phyloP scores from a whole-genome alignment of 2,113 vertebrate species.

The Motacilla tschutschensis region DNA sequence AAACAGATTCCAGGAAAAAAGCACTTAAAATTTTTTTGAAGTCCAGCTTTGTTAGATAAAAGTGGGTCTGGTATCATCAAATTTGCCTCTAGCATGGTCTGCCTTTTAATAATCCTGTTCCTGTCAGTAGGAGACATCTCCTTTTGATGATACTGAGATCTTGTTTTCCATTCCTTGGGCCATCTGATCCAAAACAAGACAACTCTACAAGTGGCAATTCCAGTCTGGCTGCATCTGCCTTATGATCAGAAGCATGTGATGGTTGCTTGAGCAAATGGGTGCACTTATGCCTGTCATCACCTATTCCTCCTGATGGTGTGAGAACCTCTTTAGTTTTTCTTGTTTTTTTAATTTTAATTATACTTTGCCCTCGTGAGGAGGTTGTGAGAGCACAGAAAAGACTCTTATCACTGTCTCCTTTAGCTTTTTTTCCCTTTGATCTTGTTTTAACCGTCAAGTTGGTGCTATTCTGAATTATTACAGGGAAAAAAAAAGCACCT shows the following conservation, averaged over 20 bases:
- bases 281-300: not conserved
- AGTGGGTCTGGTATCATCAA: not conserved
- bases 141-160: not conserved
- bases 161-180: not conserved
- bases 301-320: not conserved
- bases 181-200: not conserved
- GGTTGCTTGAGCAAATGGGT: not conserved
- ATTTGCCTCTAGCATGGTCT: not conserved
- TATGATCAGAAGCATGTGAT: not conserved
- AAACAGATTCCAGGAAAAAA: not conserved
- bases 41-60: not conserved
- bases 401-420: not conserved
- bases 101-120: not conserved
- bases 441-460: not conserved
- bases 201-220: not conserved
- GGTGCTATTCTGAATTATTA: not conserved
- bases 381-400: not conserved
- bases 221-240: not conserved
- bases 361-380: fast-evolving
- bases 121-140: not conserved
- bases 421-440: not conserved
- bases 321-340: not conserved
- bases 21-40: not conserved
- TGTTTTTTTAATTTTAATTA: not conserved
- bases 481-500: not conserved